These are phyloP conservation scores for Ctenosaura bakeri DNA, from an alignment of 2,797 vertebrate genomes.

Conservation along the genomic window DNA sequence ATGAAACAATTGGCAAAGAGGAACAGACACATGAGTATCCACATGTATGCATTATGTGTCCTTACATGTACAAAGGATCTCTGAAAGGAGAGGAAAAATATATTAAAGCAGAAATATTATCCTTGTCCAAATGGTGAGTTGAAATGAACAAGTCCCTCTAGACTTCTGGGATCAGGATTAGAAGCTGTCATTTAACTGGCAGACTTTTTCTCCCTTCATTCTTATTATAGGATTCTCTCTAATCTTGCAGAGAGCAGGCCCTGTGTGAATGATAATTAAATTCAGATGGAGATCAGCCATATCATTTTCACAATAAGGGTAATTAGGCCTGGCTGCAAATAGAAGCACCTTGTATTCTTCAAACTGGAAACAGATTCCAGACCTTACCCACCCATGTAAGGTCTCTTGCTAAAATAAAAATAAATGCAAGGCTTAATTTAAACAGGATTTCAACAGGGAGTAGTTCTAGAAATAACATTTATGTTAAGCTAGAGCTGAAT, in stretches of 20 bases:
- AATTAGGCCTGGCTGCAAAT: conserved; percentile 1
- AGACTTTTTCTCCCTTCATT: conserved; percentile 5
- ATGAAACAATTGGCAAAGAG: conserved; percentile 46
- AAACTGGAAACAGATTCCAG: background rate
- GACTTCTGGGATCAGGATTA: conserved; percentile 38
- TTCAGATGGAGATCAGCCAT: background rate
- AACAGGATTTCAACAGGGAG: background rate
- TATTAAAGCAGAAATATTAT: conserved; percentile 44
- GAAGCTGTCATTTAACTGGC: conserved; percentile 45
- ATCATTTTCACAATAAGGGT: conserved; percentile 6
- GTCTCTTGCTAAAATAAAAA: background rate
- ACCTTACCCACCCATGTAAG: background rate
- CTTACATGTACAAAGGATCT: conserved; percentile 49
- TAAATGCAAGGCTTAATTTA: background rate
- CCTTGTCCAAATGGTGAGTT: conserved; percentile 43
- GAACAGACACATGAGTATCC: conserved; percentile 15
- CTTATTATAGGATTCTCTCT: conserved; percentile 43
- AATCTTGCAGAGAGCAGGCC: conserved; percentile 10
- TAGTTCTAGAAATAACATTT: background rate
- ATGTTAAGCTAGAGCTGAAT: background rate
- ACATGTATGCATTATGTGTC: conserved; percentile 15
- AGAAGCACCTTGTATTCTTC: conserved; percentile 12
- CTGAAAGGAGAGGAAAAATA: conserved; percentile 51
- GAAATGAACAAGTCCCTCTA: conserved; percentile 45
- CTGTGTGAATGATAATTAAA: conserved; percentile 17